Conservation (phyloP, 2,113 vertebrate species). For the Condylura cristata region DNA sequence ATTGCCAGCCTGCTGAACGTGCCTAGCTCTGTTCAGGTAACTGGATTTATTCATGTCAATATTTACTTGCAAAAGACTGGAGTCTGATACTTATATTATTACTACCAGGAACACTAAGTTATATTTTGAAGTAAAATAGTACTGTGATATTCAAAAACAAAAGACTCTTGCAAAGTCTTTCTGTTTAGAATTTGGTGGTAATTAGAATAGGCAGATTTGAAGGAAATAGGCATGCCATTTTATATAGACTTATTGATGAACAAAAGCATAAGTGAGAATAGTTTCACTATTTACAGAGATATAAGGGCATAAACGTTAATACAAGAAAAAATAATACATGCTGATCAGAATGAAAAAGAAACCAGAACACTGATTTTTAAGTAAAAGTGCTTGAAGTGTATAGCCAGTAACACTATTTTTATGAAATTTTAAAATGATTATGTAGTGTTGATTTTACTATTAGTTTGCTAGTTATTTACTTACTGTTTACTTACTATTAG, state of each 20-base stretch:
- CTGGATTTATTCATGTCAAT: neutral
- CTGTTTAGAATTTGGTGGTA: conserved; percentile 6
- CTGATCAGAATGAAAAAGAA: neutral
- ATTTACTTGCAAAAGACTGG: neutral
- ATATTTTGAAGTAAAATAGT: neutral
- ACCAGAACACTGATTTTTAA: conserved; percentile 14
- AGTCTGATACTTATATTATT: conserved; percentile 36
- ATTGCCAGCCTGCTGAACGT: conserved; percentile 43
- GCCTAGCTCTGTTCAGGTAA: conserved; percentile 79
- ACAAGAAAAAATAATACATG: neutral
- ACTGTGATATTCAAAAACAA: neutral
- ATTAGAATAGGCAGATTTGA: neutral
- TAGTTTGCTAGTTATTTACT: neutral
- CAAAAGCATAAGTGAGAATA: neutral
- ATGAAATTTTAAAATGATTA: neutral
- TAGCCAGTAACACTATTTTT: neutral
- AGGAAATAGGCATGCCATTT: neutral
- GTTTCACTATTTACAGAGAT: neutral
- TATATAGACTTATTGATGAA: neutral
- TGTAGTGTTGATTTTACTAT: neutral
- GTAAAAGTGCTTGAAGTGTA: neutral
- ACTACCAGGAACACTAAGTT: neutral
- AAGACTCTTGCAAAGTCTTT: neutral
- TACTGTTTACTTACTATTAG: neutral
- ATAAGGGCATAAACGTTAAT: neutral